phyloP scores from a whole-genome alignment of 1,140 invertebrate species.

The Drosophila varians region DNA sequence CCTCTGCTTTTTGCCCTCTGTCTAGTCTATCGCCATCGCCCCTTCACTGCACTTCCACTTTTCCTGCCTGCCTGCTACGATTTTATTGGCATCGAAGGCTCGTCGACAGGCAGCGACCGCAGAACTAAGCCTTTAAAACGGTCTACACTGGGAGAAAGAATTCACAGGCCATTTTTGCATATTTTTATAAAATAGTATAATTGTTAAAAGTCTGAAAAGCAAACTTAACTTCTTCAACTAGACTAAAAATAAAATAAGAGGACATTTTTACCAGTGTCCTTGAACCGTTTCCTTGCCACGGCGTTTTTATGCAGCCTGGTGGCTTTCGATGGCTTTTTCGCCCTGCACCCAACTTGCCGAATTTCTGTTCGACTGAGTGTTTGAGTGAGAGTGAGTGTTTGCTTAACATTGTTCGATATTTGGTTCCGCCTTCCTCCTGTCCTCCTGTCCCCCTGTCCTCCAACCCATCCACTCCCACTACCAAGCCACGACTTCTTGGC shows the following conservation, averaged over 20 bases:
- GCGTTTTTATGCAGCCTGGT: slow-evolving; percentile 21
- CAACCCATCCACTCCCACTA: slow-evolving; percentile 5
- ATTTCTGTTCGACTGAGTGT: slow-evolving; percentile 46
- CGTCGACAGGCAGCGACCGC: slow-evolving; percentile 66
- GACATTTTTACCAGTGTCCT: slow-evolving; percentile 22
- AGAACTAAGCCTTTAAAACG: slow-evolving; percentile 58
- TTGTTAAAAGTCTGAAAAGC: background rate
- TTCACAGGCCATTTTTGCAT: no score
- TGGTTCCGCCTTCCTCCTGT: slow-evolving; percentile 33
- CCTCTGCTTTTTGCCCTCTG: slow-evolving; percentile 39
- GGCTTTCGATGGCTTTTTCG: slow-evolving; percentile 38
- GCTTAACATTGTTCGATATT: slow-evolving; percentile 81
- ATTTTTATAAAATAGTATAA: no score
- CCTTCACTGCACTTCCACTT: slow-evolving; percentile 17
- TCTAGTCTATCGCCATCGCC: slow-evolving; percentile 24
- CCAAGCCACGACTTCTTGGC: slow-evolving; percentile 19
- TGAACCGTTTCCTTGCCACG: slow-evolving; percentile 16
- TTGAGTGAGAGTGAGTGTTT: slow-evolving; percentile 64
- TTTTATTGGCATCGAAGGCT: slow-evolving; percentile 71
- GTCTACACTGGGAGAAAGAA: slow-evolving; percentile 21
- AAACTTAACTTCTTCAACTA: background rate
- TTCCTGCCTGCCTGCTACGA: slow-evolving; percentile 4
- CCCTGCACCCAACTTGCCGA: slow-evolving; percentile 58
- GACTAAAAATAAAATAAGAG: no score
- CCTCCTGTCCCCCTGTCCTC: background rate